A percentile compares a stretch with the other conserved stretches of the same genome.
Evolutionary conservation across 2,888 invertebrate species (phyloP).

Genomic region (Brenthis hecate): DNA sequence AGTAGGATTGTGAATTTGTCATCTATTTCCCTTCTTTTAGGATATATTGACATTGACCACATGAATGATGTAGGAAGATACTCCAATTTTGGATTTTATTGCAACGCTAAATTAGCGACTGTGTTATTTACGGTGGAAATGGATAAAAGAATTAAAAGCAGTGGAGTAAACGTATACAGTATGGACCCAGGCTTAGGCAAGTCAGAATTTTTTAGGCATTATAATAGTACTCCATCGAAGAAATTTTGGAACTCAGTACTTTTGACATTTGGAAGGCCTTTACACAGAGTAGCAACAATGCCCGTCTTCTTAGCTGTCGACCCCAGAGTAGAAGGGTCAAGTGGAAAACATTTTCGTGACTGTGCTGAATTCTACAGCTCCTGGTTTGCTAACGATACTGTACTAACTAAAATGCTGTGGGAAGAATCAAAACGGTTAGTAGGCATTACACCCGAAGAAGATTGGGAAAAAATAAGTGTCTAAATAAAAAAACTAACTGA

Average conservation of each 20-base stretch:
- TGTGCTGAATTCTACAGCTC: slow-evolving; percentile 62
- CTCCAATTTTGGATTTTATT: slow-evolving; percentile 81
- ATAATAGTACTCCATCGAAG: slow-evolving; percentile 46
- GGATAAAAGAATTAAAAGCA: slow-evolving; percentile 52
- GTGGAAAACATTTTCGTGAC: slow-evolving; percentile 65
- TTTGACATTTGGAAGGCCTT: slow-evolving; percentile 51
- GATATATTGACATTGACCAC: slow-evolving; percentile 86
- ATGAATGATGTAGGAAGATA: slow-evolving; percentile 86
- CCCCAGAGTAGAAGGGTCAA: slow-evolving; percentile 50
- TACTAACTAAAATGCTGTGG: slow-evolving; percentile 56
- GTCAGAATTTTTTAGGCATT: slow-evolving; percentile 88
- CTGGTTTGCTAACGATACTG: slow-evolving; percentile 66
- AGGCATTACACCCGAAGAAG: slow-evolving; percentile 52
- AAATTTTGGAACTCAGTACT: slow-evolving; percentile 50
- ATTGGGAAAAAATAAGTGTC: slow-evolving; percentile 54
- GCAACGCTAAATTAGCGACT: slow-evolving; percentile 68
- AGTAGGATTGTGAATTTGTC: slow-evolving; percentile 63
- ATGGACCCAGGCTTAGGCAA: slow-evolving; percentile 92
- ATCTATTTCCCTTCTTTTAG: slow-evolving; percentile 85
- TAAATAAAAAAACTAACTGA: neutral
- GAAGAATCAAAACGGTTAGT: slow-evolving; percentile 57
- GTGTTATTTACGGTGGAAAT: slow-evolving; percentile 79
- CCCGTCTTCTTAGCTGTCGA: slow-evolving; percentile 61
- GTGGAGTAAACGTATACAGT: slow-evolving; percentile 88
- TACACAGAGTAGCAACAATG: slow-evolving; percentile 56